These are phyloP conservation scores for Montifringilla adamsi DNA, from an alignment of 2,113 vertebrate genomes.

Conservation along the genomic window DNA sequence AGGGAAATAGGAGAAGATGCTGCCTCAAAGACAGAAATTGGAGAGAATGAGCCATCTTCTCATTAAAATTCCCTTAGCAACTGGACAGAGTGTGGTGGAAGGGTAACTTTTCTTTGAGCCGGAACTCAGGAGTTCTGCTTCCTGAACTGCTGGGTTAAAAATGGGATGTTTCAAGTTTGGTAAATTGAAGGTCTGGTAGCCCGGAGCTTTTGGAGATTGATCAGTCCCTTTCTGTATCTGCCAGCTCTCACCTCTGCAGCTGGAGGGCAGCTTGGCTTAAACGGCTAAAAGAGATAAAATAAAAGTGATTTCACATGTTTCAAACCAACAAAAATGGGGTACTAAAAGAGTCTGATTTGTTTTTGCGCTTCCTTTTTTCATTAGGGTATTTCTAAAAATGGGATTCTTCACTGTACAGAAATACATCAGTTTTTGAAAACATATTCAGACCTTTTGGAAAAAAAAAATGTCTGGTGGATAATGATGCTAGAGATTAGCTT, in stretches of 20 bases:
- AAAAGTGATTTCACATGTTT: background rate
- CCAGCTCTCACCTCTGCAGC: background rate
- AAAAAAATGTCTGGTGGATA: background rate
- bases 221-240: background rate
- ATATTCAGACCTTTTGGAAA: background rate
- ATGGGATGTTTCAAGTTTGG: background rate
- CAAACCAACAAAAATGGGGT: background rate
- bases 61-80: background rate
- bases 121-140: background rate
- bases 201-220: background rate
- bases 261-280: background rate
- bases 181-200: background rate
- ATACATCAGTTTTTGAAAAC: slow-evolving; percentile 13
- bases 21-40: background rate
- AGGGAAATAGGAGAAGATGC: background rate
- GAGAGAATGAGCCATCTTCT: background rate
- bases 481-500: slow-evolving; percentile 41
- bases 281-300: background rate
- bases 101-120: background rate
- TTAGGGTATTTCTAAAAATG: background rate
- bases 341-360: background rate
- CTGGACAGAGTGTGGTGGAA: background rate
- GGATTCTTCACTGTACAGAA: background rate
- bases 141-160: background rate
- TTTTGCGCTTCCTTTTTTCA: slow-evolving; percentile 10